phyloP scores from a whole-genome alignment of 2,888 invertebrate genomes.

The Caenorhabditis drosophilae region DNA sequence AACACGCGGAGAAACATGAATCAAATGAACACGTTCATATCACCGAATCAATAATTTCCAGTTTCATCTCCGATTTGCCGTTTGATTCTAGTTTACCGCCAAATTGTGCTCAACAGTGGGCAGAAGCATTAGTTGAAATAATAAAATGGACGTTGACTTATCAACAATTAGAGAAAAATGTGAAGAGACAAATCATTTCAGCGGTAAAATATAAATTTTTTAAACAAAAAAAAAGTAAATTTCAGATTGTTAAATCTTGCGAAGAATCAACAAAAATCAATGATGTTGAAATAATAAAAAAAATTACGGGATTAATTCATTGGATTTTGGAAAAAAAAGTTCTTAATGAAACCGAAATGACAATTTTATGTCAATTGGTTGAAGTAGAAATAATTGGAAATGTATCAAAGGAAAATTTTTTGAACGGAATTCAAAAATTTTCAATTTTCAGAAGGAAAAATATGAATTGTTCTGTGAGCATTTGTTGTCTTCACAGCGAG shows the following conservation, averaged over 20 bases:
- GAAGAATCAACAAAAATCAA: constrained; percentile 9
- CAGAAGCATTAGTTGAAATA: constrained; percentile 12
- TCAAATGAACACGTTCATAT: constrained; percentile 8
- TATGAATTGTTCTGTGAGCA: background rate
- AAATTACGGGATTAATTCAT: constrained; percentile 10
- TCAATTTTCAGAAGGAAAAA: background rate
- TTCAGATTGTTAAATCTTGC: constrained; percentile 13
- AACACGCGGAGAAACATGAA: constrained; percentile 12
- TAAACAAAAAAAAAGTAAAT: background rate
- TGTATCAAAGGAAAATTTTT: constrained; percentile 8
- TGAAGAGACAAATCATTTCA: too few relatives aligned
- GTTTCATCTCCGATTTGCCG: too few relatives aligned
- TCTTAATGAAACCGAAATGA: background rate
- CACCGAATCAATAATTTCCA: too few relatives aligned
- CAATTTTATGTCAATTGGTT: background rate
- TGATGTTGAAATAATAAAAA: constrained; percentile 4
- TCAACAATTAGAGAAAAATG: background rate
- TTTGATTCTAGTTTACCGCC: constrained; percentile 10
- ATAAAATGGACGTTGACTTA: constrained; percentile 15
- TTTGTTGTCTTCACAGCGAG: background rate
- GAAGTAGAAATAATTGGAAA: constrained; percentile 5
- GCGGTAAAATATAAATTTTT: background rate
- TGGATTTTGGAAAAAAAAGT: constrained; percentile 26
- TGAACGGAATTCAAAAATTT: too few relatives aligned
- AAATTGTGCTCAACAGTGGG: constrained; percentile 16